A percentile compares a stretch with the other conserved stretches of the same genome.
Evolutionary conservation across 2,113 vertebrate genomes (phyloP).

Genomic region (Columba janthina): DNA sequence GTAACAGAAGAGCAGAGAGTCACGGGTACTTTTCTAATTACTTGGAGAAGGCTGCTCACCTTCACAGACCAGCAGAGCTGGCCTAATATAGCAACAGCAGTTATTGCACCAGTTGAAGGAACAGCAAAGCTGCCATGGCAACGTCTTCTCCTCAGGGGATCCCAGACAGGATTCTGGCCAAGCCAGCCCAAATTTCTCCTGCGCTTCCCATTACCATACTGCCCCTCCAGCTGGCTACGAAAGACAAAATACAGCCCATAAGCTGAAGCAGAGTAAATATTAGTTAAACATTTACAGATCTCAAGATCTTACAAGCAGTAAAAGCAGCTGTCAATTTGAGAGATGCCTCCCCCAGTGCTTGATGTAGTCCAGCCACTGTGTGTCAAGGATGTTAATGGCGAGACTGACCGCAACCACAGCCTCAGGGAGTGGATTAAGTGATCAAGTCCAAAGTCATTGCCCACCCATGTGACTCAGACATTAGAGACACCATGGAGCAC

Average conservation of each 20-base stretch:
- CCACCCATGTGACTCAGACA: neutral
- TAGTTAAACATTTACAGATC: constrained; percentile 4
- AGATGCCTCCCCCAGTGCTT: fast-evolving
- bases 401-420: neutral
- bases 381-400: neutral
- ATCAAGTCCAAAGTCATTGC: neutral
- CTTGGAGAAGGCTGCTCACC: neutral
- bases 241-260: constrained; percentile 9
- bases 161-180: neutral
- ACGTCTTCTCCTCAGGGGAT: neutral
- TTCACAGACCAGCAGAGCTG: constrained; percentile 53
- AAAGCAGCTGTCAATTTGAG: neutral
- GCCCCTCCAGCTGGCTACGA: constrained; percentile 25
- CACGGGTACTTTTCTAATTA: neutral
- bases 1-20: neutral
- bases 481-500: neutral
- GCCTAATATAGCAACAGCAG: constrained; percentile 8
- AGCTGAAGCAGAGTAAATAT: constrained; percentile 11
- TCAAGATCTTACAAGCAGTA: neutral
- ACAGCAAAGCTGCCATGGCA: constrained; percentile 35
- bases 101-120: constrained; percentile 17
- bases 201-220: neutral
- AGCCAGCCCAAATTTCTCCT: constrained; percentile 22
- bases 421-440: neutral
- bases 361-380: fast-evolving